Base-by-base conservation (phyloP, 2,797 vertebrate species). In the Melanotaenia boesemani region DNA sequence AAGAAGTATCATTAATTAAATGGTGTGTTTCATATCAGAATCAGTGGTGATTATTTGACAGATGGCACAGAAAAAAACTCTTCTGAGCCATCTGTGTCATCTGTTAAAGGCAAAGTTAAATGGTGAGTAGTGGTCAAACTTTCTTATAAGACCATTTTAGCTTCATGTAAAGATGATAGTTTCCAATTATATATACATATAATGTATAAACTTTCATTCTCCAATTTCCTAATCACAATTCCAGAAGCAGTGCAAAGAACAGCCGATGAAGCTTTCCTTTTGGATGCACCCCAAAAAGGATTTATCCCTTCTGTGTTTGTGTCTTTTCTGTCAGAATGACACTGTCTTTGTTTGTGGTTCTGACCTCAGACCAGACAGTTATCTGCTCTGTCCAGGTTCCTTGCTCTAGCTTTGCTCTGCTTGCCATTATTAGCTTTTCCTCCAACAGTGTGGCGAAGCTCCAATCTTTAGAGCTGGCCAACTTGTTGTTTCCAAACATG, bases 321-420 rank as follows among this genome's bases (percentile, higher is more conserved):
- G 37, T 44, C 10, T 37, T 58, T 62, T 62, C 26, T 63, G 39
- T 39, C 9, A 37, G 52, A 70, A 59, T 64, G 16, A 50, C 57
- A 50, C 18, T 20, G 18, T 48, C 22, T 67, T 69, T 68, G 52
- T 70, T 12, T 22, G 26, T 5, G 5, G 3, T 36, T 37, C 34
- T 69, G 74, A 73, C 65, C 74, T 78, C 41, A 22, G 50, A 28
- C 18, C 36, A 11, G 50, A 46, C 30, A 4, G 6, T 69, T 86
- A 84, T 89, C 85, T 71, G 60, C 72, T 46, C 63, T 11, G 16
- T 76, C 63, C 91, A 91, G 85, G 63, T 88, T 75, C 65, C 60
- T 67, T 55, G 69, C 34, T 58, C 71, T 30, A 9, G 30, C 36
- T 67, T 64, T 59, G 34, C 73, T 63, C 62, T 16, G 22, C 36